Evolutionary conservation across 2,797 vertebrate genomes (phyloP), one percentile per base, ranked within the genome.

Genomic region (Sebastes cheni): DNA sequence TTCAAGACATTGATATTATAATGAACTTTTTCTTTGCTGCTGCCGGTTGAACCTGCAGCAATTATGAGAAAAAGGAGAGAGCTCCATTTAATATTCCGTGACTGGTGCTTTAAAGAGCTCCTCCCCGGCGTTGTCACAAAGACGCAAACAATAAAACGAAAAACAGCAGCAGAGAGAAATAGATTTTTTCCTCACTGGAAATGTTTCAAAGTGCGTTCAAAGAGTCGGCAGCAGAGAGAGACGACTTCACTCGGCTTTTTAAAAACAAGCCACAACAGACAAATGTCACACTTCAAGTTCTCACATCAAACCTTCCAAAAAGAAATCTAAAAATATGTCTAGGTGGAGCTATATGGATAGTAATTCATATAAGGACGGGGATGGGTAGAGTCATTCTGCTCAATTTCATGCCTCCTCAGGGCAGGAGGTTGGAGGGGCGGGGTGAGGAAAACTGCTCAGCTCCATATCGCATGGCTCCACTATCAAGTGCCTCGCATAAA

Each of bases 371-470:
- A 84, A 67, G 66, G 79, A 88, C 0, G 18, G 3, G 77, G 79
- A 87, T 50, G 46, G 46, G 82, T 75, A n/a, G 64, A 88, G 66
- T 83, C 82, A 85, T 90, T 88, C 86, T 79, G 78, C 82, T 88
- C 88, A 81, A 87, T 92, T 91, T 85, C 80, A 91, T 84, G 82
- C 80, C 82, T 87, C 88, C 85, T 79, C 27, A 12, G 83, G 87
- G 87, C 55, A 56, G 16, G 10, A 25, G 52, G 67, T 18, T 32
- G 13, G 27, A 10, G 50, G 54, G 20, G 27, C 5, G 52, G 22
- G 36, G 27, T 22, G 70, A 65, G 80, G 56, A 39, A 79, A 88
- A 72, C 54, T 56, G 60, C 60, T 82, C 68, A 71, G 68, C 67
- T n/a, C 32, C 27, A 61, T 83, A 80, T 78, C 23, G 9, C 60